Conservation (phyloP, 2,797 vertebrate genomes). For the Megaceryle alcyon region DNA sequence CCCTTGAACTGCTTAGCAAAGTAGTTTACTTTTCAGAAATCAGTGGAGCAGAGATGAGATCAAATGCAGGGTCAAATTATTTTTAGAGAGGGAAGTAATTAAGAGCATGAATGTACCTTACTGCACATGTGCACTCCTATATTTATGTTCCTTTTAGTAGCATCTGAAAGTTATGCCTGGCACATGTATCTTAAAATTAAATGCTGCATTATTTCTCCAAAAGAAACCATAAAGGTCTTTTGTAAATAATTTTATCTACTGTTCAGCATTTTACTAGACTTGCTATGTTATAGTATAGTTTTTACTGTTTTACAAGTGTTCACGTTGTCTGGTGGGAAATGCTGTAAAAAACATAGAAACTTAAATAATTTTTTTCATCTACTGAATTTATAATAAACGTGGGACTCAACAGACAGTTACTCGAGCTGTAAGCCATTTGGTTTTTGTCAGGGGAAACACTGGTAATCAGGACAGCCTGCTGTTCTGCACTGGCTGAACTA, state of each 20-base stretch:
- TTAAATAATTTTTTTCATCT: slow-evolving; percentile 63
- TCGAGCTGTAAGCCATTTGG: slow-evolving; percentile 55
- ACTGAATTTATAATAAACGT: slow-evolving; percentile 45
- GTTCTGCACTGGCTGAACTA: slow-evolving; percentile 6
- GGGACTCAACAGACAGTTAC: slow-evolving; percentile 41
- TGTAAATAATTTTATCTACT: slow-evolving; percentile 61
- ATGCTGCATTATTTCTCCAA: slow-evolving; percentile 12
- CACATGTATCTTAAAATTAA: slow-evolving; percentile 29
- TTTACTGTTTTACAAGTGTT: slow-evolving; percentile 55
- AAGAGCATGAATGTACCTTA: background rate
- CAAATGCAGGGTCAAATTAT: background rate
- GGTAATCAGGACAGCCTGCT: slow-evolving; percentile 59
- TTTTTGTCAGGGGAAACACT: slow-evolving; percentile 19
- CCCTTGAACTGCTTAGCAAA: background rate
- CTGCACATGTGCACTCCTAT: background rate
- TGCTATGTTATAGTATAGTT: slow-evolving; percentile 5
- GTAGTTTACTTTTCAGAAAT: background rate
- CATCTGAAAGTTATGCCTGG: background rate
- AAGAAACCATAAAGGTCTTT: slow-evolving; percentile 30
- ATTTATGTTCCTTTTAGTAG: background rate
- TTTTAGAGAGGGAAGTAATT: slow-evolving; percentile 24
- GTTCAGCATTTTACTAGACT: slow-evolving; percentile 41
- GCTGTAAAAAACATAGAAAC: slow-evolving; percentile 33
- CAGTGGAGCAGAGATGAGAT: background rate
- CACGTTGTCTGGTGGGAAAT: slow-evolving; percentile 44